Conservation (phyloP, 2,888 invertebrate genomes). For the Acleris laterana region DNA sequence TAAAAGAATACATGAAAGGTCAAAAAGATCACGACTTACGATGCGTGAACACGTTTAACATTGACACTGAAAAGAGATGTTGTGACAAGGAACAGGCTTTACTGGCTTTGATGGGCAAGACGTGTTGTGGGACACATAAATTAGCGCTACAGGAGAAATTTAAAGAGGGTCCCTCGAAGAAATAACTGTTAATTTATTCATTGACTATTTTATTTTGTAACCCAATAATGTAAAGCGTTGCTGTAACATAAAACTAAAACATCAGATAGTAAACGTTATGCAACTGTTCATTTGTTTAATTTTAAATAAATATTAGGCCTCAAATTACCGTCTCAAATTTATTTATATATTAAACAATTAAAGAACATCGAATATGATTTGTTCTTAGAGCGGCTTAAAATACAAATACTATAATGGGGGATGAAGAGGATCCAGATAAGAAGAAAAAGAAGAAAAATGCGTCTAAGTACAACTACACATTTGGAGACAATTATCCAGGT, state of each 20-base stretch:
- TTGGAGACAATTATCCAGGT: conserved; percentile 83
- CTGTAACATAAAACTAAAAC: conserved; percentile 38
- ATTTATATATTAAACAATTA: no score
- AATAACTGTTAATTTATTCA: conserved; percentile 38
- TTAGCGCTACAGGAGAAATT: conserved; percentile 69
- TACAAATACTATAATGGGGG: conserved; percentile 54
- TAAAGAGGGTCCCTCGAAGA: conserved; percentile 54
- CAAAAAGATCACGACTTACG: conserved; percentile 70
- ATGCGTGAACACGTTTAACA: conserved; percentile 70
- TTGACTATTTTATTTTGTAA: conserved; percentile 81
- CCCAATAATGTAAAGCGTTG: conserved; percentile 49
- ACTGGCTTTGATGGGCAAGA: conserved; percentile 63
- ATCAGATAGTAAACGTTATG: conserved; percentile 46
- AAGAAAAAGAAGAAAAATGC: conserved; percentile 72
- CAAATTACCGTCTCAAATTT: no score
- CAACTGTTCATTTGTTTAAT: conserved; percentile 43
- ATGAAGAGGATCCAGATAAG: conserved; percentile 65
- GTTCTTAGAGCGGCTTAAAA: conserved; percentile 14
- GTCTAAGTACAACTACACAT: conserved; percentile 77
- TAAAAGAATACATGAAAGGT: conserved; percentile 69
- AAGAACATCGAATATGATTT: conserved; percentile 8
- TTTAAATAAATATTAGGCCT: background rate
- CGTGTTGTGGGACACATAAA: conserved; percentile 75
- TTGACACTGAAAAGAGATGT: conserved; percentile 74
- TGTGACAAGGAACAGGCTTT: conserved; percentile 75